Conservation (phyloP, 2,797 vertebrate genomes). For the Pseudochromis fuscus region DNA sequence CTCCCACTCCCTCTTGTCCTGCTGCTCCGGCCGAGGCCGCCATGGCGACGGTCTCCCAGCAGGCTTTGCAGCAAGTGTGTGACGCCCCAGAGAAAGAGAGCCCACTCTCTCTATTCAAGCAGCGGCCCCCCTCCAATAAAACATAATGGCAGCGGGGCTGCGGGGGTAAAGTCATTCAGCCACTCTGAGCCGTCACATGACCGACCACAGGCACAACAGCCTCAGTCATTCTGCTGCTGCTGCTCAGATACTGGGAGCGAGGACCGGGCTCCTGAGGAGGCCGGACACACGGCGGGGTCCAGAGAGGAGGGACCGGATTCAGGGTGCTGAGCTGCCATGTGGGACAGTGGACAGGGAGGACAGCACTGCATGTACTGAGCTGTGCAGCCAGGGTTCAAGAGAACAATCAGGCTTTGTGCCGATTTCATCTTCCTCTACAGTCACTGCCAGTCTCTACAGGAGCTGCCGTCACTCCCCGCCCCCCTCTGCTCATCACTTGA, state of each 20-base stretch:
- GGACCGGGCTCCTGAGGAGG: conserved; percentile 43
- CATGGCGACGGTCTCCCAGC: conserved; percentile 50
- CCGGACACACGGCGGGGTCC: conserved; percentile 43
- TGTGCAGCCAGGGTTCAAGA: conserved; percentile 25
- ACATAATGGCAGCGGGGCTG: conserved; percentile 58
- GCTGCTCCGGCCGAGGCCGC: background rate
- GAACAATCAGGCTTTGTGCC: conserved; percentile 19
- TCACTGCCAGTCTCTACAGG: too few relatives aligned
- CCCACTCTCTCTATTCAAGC: conserved; percentile 57
- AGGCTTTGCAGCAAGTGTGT: conserved; percentile 41
- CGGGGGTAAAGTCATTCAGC: conserved; percentile 42
- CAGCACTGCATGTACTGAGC: conserved; percentile 7
- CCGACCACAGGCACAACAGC: conserved; percentile 54
- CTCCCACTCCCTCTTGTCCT: background rate
- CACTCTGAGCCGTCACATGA: conserved; percentile 67
- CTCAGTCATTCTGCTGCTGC: conserved; percentile 62
- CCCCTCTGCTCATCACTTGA: too few relatives aligned
- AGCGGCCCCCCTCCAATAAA: conserved; percentile 51
- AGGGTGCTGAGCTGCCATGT: conserved; percentile 10
- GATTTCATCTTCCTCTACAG: background rate
- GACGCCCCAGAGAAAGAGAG: conserved; percentile 23
- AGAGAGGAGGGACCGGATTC: conserved; percentile 18
- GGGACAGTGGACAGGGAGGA: conserved; percentile 36
- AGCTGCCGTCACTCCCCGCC: too few relatives aligned
- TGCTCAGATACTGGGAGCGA: conserved; percentile 40